Evolutionary conservation across 2,113 vertebrate genomes (phyloP).

Genomic region (Aleadryas rufinucha): DNA sequence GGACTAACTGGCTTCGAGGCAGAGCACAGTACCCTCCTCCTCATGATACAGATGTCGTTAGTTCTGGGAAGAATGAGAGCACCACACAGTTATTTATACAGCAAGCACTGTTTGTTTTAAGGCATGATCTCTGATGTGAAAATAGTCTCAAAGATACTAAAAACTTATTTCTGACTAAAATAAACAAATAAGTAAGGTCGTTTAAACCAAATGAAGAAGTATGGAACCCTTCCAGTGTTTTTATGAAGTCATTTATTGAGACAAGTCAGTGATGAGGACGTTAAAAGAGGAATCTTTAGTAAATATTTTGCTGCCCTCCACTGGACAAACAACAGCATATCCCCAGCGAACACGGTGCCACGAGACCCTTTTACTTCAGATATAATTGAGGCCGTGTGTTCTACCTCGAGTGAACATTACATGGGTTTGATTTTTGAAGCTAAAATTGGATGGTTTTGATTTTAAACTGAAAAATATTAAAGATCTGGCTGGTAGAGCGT

Average conservation of each 20-base stretch:
- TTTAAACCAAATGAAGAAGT: neutral
- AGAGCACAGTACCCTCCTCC: neutral
- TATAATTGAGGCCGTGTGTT: neutral
- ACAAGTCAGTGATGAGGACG: neutral
- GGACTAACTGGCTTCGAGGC: neutral
- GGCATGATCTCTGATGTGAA: neutral
- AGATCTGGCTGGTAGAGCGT: neutral
- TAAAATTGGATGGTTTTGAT: neutral
- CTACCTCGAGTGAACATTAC: neutral
- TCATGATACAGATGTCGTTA: neutral
- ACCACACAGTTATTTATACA: neutral
- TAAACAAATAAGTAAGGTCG: neutral
- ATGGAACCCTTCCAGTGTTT: neutral
- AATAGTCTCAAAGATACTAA: neutral
- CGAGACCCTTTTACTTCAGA: neutral
- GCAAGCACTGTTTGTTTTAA: neutral
- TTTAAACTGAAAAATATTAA: neutral
- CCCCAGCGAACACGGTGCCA: rapidly evolving
- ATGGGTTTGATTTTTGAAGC: neutral
- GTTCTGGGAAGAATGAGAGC: neutral
- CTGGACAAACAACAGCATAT: neutral
- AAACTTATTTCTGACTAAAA: neutral
- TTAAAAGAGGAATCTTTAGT: neutral
- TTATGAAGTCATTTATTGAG: neutral
- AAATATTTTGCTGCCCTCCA: constrained; percentile 68